phyloP scores from a whole-genome alignment of 2,113 vertebrate genomes.

The Canis aureus region DNA sequence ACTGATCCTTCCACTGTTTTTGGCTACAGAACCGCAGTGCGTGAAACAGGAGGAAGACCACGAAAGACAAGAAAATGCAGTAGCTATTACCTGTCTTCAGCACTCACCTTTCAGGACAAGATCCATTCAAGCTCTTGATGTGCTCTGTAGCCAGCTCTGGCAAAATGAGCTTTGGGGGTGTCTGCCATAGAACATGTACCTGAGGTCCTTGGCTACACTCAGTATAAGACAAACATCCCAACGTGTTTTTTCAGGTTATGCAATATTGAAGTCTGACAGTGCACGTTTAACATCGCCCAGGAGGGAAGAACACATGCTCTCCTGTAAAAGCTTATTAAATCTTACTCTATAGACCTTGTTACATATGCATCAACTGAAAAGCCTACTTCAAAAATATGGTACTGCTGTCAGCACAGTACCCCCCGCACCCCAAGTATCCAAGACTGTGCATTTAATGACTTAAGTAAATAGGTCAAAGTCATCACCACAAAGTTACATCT shows the following conservation, averaged over 20 bases:
- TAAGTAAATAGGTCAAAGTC: background rate
- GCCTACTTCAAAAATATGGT: background rate
- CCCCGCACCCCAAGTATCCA: background rate
- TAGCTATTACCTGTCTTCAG: background rate
- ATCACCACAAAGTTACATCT: background rate
- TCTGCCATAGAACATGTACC: background rate
- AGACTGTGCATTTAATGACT: background rate
- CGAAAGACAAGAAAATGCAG: background rate
- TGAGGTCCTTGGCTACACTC: background rate
- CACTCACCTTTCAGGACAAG: background rate
- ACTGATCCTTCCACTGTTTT: background rate
- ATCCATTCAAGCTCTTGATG: background rate
- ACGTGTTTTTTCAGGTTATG: background rate
- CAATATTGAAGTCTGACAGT: background rate
- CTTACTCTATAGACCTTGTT: background rate
- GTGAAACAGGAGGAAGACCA: background rate
- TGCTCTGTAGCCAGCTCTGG: background rate
- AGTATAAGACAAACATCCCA: background rate
- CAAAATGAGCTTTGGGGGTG: background rate
- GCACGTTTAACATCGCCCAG: background rate
- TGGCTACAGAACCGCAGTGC: background rate
- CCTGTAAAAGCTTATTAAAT: constrained; percentile 10
- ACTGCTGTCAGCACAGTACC: background rate
- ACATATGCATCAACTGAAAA: background rate
- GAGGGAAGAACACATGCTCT: background rate